Evolutionary conservation across 2,113 vertebrate genomes (phyloP).

Genomic region (Dasyornis broadbenti): DNA sequence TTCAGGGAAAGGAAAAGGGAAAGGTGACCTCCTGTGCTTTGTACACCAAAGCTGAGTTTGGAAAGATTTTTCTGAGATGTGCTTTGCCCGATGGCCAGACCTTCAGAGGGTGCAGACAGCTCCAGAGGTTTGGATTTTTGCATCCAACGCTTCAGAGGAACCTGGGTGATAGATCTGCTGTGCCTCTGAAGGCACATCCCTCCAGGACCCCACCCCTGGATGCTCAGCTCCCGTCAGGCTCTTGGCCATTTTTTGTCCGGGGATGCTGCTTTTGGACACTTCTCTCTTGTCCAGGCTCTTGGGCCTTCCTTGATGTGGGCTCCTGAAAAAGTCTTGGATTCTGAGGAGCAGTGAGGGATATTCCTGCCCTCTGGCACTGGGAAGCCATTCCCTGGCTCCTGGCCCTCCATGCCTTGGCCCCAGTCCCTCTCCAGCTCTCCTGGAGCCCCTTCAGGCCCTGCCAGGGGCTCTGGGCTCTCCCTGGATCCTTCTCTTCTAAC

Average conservation of each 20-base stretch:
- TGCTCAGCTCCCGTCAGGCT: not conserved
- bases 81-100: not conserved
- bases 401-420: not conserved
- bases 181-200: not conserved
- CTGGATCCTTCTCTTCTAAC: not conserved
- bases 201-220: too few species aligned
- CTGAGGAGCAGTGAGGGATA: not conserved
- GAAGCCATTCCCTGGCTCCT: not conserved
- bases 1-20: not conserved
- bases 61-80: not conserved
- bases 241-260: not conserved
- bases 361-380: not conserved
- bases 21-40: not conserved
- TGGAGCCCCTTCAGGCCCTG: not conserved
- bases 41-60: not conserved
- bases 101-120: not conserved
- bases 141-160: too few species aligned
- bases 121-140: not conserved
- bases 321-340: not conserved
- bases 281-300: not conserved
- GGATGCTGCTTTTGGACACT: not conserved
- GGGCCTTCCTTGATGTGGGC: fast-evolving
- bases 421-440: not conserved
- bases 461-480: not conserved
- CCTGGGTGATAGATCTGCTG: too few species aligned